Base-by-base conservation (phyloP, 2,888 invertebrate genomes). In the Caenorhabditis wallacei region DNA sequence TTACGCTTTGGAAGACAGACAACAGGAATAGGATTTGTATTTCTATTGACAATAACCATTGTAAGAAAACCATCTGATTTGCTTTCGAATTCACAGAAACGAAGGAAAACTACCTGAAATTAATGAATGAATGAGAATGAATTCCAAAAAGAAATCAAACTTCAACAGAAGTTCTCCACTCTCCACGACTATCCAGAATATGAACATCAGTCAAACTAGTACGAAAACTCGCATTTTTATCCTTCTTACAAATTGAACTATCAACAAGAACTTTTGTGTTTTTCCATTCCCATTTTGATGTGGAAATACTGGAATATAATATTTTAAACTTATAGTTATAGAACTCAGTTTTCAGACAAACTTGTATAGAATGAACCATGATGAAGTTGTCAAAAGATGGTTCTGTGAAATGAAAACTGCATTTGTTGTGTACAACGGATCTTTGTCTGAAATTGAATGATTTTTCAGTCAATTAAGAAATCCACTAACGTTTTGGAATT, bases 321-420 rank as follows among this genome's bases (percentile, higher is more conserved):
- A n/a, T n/a, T n/a, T n/a, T n/a, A n/a, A n/a, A n/a, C n/a, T n/a
- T n/a, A n/a, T n/a, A n/a, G n/a, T n/a, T n/a, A n/a, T n/a, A n/a
- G n/a, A 61, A 40, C 13, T 30, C 3, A 30, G 8, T 30, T 30
- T 30, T 30, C 30, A 30, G 30, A 40, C 16, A 13, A 13, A 64
- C 64, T 35, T 51, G 16, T 18, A 64, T 1, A 3, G 4, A 35
- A 64, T n/a, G n/a, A 64, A 64, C 64, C 64, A 64, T 3, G 64
- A 64, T 16, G 64, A 64, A n/a, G 64, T 8, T 10, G 40, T 16
- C 8, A 64, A 18, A 1, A 64, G 13, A 51, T 64, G 64, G 8
- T 8, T 51, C 46, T 64, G 64, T 26, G 64, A 64, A 20, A 64
- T 51, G 48, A 64, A 64, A 5, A 64, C 64, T 26, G 64, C 64